phyloP scores from a whole-genome alignment of 1,140 invertebrate species.

The Eupristina koningsbergeri region DNA sequence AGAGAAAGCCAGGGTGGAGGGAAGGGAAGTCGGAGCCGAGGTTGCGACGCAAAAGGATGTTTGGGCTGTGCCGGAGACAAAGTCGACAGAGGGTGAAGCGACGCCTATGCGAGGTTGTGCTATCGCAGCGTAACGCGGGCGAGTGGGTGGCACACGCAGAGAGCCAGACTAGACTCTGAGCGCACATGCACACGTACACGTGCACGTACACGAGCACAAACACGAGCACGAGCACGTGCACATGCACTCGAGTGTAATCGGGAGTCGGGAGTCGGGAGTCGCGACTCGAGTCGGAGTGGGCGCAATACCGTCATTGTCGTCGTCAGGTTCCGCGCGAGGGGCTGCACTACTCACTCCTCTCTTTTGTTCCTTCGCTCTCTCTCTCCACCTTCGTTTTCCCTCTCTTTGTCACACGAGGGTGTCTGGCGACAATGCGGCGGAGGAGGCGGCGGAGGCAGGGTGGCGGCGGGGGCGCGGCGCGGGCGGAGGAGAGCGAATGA shows the following conservation, averaged over 20 bases:
- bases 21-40: too few relatives aligned
- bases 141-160: too few relatives aligned
- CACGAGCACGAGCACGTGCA: not conserved
- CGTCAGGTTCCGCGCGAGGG: constrained; percentile 27
- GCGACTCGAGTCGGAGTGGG: not conserved
- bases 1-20: too few relatives aligned
- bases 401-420: constrained; percentile 19
- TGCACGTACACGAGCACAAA: too few relatives aligned
- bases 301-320: constrained; percentile 39
- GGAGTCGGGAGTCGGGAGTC: constrained; percentile 2
- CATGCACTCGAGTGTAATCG: constrained; percentile 3
- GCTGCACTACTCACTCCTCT: constrained; percentile 30
- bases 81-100: constrained; percentile 25
- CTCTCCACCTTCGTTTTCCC: not conserved
- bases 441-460: constrained; percentile 12
- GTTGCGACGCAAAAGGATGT: not conserved
- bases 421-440: not conserved
- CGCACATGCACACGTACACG: not conserved
- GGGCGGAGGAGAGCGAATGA: constrained; percentile 5
- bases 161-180: too few relatives aligned
- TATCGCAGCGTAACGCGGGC: not conserved
- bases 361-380: constrained; percentile 17
- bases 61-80: not conserved
- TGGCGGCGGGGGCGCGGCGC: not conserved
- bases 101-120: constrained; percentile 8